Conservation (phyloP, 2,797 vertebrate genomes). For the Xiphorhynchus erythropygius region DNA sequence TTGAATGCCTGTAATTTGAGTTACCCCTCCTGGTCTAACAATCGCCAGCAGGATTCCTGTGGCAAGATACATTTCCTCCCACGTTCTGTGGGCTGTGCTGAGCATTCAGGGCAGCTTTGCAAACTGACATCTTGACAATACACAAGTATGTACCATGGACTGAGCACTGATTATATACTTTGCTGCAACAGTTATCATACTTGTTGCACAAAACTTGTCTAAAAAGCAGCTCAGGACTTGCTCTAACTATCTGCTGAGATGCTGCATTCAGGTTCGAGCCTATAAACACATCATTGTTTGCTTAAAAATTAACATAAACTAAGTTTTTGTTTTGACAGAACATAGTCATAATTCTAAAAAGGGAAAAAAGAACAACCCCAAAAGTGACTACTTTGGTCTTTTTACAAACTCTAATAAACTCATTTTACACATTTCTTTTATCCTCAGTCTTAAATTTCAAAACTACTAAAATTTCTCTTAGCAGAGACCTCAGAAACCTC, state of each 20-base stretch:
- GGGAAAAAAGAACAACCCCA: neutral
- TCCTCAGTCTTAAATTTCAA: neutral
- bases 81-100: rapidly evolving
- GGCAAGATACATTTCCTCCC: neutral
- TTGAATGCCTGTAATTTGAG: neutral
- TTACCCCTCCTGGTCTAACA: neutral
- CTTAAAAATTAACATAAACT: neutral
- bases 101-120: neutral
- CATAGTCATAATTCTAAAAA: neutral
- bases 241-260: neutral
- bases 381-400: neutral
- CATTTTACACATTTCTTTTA: neutral
- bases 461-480: neutral
- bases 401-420: neutral
- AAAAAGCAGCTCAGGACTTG: neutral
- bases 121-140: neutral
- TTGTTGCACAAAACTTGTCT: neutral
- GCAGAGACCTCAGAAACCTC: neutral
- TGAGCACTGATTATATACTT: neutral
- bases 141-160: rapidly evolving
- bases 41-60: neutral
- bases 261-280: neutral
- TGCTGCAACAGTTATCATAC: neutral
- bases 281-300: neutral
- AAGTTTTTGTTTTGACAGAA: neutral